Evolutionary conservation across 2,113 vertebrate genomes (phyloP).

Genomic region (Bothrops jararaca): DNA sequence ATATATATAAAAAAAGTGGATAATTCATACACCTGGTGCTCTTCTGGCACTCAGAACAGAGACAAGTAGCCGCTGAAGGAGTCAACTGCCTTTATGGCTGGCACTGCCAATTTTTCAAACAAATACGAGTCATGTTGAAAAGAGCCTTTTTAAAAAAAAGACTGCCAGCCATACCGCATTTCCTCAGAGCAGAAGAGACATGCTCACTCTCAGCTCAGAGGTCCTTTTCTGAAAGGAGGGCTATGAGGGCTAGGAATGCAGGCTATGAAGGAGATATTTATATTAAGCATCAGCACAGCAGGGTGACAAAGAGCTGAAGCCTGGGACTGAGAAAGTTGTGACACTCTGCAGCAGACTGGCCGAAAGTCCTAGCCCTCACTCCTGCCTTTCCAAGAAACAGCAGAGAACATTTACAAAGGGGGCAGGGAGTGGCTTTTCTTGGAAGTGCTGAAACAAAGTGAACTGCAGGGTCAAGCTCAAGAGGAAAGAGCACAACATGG

Average conservation of each 20-base stretch:
- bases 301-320: background rate
- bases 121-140: accelerated
- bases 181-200: accelerated
- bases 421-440: accelerated
- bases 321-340: background rate
- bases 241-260: background rate
- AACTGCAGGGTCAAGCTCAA: background rate
- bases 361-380: accelerated
- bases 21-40: conserved; percentile 2
- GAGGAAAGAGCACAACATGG: background rate
- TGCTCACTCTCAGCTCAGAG: background rate
- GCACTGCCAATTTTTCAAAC: background rate
- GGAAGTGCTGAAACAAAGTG: conserved; percentile 22
- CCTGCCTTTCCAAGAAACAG: accelerated
- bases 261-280: conserved; percentile 39
- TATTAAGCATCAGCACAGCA: background rate
- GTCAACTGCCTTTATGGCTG: accelerated
- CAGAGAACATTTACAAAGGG: background rate
- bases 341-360: background rate
- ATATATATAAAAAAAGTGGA: background rate
- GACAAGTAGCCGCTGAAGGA: background rate
- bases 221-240: background rate
- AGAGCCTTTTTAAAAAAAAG: background rate
- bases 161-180: background rate
- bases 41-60: background rate